Evolutionary conservation across 2,888 invertebrate species (phyloP).

Genomic region (Serrognathus titanus): DNA sequence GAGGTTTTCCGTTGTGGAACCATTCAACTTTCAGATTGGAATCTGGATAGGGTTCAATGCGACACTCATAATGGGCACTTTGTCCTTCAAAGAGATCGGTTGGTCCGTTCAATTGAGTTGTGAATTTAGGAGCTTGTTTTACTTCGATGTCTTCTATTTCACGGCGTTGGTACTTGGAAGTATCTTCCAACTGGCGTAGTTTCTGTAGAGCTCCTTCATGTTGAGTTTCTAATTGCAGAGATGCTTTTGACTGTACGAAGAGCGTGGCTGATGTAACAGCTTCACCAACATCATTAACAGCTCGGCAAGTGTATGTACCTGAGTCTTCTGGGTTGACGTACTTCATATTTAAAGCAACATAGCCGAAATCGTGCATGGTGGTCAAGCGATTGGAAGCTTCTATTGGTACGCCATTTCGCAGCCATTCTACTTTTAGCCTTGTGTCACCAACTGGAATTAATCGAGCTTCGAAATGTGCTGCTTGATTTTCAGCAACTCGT

Average conservation of each 20-base stretch:
- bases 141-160: slow-evolving; percentile 79
- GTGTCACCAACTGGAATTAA: slow-evolving; percentile 93
- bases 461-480: slow-evolving; percentile 90
- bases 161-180: slow-evolving; percentile 71
- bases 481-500: slow-evolving; percentile 83
- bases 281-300: slow-evolving; percentile 88
- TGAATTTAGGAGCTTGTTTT: slow-evolving; percentile 80
- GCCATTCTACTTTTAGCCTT: slow-evolving; percentile 89
- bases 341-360: slow-evolving; percentile 92
- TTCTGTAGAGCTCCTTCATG: slow-evolving; percentile 86
- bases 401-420: slow-evolving; percentile 86
- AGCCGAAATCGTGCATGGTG: slow-evolving; percentile 97
- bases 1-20: slow-evolving; percentile 89
- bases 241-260: slow-evolving; percentile 85
- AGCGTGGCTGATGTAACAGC: slow-evolving; percentile 92
- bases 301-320: slow-evolving; percentile 93
- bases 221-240: slow-evolving; percentile 82
- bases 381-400: slow-evolving; percentile 85
- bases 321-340: slow-evolving; percentile 94
- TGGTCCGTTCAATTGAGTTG: slow-evolving; percentile 82
- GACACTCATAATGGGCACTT: slow-evolving; percentile 89
- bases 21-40: slow-evolving; percentile 85
- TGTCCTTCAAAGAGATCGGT: slow-evolving; percentile 81
- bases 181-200: slow-evolving; percentile 81
- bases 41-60: slow-evolving; percentile 90